These are phyloP conservation scores for Terrapene triunguis DNA, from an alignment of 2,113 vertebrate genomes.

Conservation along the genomic window DNA sequence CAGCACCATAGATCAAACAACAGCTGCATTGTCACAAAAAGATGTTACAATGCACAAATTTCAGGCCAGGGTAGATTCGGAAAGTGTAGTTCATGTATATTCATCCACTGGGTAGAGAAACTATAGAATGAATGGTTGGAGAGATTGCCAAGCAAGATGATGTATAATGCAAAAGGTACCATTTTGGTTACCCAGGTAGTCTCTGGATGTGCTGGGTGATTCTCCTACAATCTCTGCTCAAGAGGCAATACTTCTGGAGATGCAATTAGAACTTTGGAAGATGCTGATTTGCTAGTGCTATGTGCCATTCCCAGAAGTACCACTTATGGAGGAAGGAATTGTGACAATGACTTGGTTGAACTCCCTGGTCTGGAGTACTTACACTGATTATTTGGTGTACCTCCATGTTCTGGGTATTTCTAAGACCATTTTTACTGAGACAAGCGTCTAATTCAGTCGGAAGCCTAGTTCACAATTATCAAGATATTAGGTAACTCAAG, in stretches of 20 bases:
- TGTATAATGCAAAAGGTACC: not conserved
- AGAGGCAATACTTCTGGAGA: not conserved
- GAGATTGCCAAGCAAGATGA: not conserved
- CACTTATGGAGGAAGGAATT: not conserved
- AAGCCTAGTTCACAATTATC: not conserved
- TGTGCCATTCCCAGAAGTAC: not conserved
- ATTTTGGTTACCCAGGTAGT: not conserved
- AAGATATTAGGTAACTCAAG: not conserved
- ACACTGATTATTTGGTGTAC: not conserved
- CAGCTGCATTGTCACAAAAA: slow-evolving; percentile 39
- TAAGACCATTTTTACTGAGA: not conserved
- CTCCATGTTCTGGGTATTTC: not conserved
- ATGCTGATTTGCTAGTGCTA: not conserved
- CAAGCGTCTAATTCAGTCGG: not conserved
- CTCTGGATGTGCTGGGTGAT: accelerated
- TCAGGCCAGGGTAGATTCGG: not conserved
- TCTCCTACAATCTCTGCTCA: not conserved
- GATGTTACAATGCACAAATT: slow-evolving; percentile 38
- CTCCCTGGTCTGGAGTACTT: not conserved
- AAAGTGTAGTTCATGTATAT: not conserved
- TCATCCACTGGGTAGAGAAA: slow-evolving; percentile 22
- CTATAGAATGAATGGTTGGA: not conserved
- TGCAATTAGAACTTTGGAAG: not conserved
- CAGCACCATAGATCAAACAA: slow-evolving; percentile 28
- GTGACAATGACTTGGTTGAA: not conserved